These are phyloP conservation scores for Torymus aiolomorphi DNA, from an alignment of 2,888 invertebrate species.

Conservation along the genomic window DNA sequence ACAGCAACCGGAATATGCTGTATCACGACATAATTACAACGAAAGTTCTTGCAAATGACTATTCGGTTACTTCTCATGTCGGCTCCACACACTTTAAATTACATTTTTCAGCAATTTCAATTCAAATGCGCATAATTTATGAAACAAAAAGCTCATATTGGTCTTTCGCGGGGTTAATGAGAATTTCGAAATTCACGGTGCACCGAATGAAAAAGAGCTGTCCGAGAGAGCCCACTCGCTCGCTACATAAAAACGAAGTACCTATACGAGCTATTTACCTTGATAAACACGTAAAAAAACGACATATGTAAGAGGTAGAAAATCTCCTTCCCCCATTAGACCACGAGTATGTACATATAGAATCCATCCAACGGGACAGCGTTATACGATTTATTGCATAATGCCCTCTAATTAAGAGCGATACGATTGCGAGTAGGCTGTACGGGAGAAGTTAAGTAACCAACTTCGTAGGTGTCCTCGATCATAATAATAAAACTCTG, in stretches of 20 bases:
- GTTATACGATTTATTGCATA: conserved; percentile 48
- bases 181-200: background rate
- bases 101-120: conserved; percentile 41
- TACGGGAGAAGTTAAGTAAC: conserved; percentile 45
- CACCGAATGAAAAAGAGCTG: too few relatives aligned
- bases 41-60: conserved; percentile 31
- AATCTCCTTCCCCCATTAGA: conserved; percentile 3
- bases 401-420: conserved; percentile 51
- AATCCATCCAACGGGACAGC: conserved; percentile 14
- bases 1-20: background rate
- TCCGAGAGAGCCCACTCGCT: too few relatives aligned
- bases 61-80: conserved; percentile 26
- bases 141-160: background rate
- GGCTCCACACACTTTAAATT: conserved; percentile 37
- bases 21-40: conserved; percentile 39
- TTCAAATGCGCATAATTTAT: conserved; percentile 11
- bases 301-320: background rate
- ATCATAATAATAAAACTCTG: conserved; percentile 47
- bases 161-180: conserved; percentile 29
- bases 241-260: too few relatives aligned
- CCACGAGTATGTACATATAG: background rate
- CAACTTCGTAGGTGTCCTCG: conserved; percentile 49
- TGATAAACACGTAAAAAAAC: background rate
- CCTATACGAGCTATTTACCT: too few relatives aligned
- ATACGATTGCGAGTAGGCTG: conserved; percentile 40